Conservation (phyloP, 2,797 vertebrate genomes). For the Alauda arvensis region DNA sequence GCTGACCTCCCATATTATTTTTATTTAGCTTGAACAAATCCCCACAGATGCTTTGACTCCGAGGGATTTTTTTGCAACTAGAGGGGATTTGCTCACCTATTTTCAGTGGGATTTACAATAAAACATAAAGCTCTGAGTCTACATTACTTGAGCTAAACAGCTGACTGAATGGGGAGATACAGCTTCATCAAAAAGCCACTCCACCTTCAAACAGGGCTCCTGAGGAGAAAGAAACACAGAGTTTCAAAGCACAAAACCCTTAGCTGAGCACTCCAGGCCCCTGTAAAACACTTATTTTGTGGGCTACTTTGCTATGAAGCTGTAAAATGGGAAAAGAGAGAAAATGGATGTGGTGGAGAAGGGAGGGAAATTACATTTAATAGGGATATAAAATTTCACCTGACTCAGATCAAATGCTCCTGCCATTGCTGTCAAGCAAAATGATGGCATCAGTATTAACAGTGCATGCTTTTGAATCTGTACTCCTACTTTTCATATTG, state of each 20-base stretch:
- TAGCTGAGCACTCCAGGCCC: not conserved
- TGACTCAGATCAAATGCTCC: conserved; percentile 49
- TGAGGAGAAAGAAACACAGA: not conserved
- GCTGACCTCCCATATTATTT: not conserved
- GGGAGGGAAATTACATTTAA: conserved; percentile 25
- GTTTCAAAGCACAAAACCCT: not conserved
- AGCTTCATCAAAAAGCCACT: not conserved
- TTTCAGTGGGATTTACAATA: not conserved
- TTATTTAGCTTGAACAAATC: not conserved
- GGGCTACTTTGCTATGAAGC: not conserved
- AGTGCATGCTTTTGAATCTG: not conserved
- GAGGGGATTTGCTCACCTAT: not conserved
- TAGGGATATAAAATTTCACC: conserved; percentile 39
- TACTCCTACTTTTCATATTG: conserved; percentile 1
- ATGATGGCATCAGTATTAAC: conserved; percentile 37
- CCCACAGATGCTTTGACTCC: not conserved
- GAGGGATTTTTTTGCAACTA: not conserved
- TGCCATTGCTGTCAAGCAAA: conserved; percentile 37
- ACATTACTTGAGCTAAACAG: not conserved
- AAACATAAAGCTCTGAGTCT: not conserved
- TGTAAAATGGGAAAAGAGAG: not conserved
- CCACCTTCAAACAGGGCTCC: not conserved
- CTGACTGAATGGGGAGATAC: not conserved
- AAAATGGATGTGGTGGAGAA: not conserved
- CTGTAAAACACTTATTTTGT: not conserved